Evolutionary conservation across 2,888 invertebrate genomes (phyloP), one percentile per base, ranked within the genome.

Genomic region (Sericinus montela): DNA sequence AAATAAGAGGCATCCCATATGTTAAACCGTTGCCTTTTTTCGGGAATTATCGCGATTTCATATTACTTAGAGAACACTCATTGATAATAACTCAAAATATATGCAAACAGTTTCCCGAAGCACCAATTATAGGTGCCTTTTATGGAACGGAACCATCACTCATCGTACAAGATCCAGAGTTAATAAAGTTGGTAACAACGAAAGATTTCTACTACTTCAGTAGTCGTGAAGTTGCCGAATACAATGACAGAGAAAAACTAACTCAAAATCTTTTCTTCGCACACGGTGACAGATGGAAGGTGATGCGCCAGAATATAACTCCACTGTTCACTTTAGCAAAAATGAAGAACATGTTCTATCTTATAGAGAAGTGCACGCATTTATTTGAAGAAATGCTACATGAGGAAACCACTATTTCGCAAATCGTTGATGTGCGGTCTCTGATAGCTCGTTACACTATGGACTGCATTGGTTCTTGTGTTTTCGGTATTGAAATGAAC

Each of bases 161-260:
- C n/a, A 60, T 83, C 16, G 51, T 81, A 1, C 66, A 74, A 56
- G 77, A 81, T 39, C 80, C 75, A 1, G 69, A 74, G 1, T 32
- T 78, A 1, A 56, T 82, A 14, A 83, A 79, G 40, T 55, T 69
- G 0, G 61, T 83, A 3, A 53, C 74, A 51, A 69, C 74, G 0
- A 79, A 78, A 44, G 79, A 83, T 42, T 81, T 75, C 56, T 78
- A 76, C 48, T 78, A 66, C 63, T 83, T 81, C 58, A 79, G 62
- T 45, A 67, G 75, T 13, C 66, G 81, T 35, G 81, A 80, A 52
- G 47, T 69, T 0, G 59, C 71, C 0, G 65, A 67, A 0, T 72
- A 77, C 42, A 50, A 57, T 0, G 43, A 74, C 15, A 68, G 54
- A 4, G 84, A 84, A 55, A 29, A 58, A 1, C 15, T 72, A 0